phyloP scores from a whole-genome alignment of 92 coral and sea anemone genomes.

The Porites lobata region DNA sequence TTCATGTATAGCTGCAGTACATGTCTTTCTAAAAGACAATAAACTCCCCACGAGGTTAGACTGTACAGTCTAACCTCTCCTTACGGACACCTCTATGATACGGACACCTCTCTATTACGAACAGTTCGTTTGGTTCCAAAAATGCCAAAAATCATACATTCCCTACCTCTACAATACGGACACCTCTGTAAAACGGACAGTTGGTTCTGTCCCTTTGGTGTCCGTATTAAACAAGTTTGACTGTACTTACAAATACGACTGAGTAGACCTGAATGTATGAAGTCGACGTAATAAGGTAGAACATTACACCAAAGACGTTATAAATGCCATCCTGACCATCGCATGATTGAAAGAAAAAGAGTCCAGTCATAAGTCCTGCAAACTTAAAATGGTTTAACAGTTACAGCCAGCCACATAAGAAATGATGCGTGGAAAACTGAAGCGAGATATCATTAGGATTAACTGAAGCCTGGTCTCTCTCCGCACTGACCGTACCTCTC shows the following conservation, averaged over 20 bases:
- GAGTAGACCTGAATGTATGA: conserved; percentile 85
- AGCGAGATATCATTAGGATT: neutral
- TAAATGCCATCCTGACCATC: conserved; percentile 78
- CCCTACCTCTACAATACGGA: no score
- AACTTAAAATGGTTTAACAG: conserved; percentile 37
- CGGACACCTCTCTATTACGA: no score
- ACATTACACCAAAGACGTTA: conserved; percentile 86
- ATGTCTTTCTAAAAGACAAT: no score
- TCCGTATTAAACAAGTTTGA: no score
- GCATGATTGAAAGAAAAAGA: conserved; percentile 80
- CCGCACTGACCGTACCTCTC: neutral
- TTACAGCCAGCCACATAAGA: neutral
- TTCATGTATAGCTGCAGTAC: no score
- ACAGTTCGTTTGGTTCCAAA: no score
- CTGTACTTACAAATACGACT: conserved; percentile 89
- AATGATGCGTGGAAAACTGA: neutral
- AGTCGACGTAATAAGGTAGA: conserved; percentile 80
- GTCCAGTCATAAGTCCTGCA: conserved; percentile 80
- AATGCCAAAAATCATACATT: no score
- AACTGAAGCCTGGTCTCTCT: neutral
- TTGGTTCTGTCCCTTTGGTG: no score
- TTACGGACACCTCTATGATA: no score
- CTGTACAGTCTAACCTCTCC: no score
- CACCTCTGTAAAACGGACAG: no score
- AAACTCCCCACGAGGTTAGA: no score